These are phyloP conservation scores for Aplodontia rufa DNA, from an alignment of 2,113 vertebrate genomes.

Conservation along the genomic window DNA sequence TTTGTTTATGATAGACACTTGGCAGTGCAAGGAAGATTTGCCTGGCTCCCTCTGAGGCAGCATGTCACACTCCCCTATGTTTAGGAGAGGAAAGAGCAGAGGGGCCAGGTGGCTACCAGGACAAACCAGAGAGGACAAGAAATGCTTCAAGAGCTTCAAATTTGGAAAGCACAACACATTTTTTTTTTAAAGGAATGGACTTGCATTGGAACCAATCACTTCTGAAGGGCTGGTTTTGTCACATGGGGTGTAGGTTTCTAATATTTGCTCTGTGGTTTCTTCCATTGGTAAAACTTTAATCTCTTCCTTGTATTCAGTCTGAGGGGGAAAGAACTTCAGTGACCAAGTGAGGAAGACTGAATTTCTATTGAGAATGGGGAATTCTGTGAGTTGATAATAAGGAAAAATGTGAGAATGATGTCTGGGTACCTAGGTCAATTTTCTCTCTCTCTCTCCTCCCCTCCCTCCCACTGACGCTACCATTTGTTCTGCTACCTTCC, in stretches of 20 bases:
- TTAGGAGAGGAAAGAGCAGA: neutral
- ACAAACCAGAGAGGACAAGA: neutral
- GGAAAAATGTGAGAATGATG: neutral
- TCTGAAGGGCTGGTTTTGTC: neutral
- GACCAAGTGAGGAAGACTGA: neutral
- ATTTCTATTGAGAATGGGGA: neutral
- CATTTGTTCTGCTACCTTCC: neutral
- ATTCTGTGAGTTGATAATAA: neutral
- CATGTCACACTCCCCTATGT: no score
- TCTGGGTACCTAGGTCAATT: neutral
- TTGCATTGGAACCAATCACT: no score
- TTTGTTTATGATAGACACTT: neutral
- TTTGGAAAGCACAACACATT: neutral
- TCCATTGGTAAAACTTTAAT: neutral
- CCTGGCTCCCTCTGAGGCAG: neutral
- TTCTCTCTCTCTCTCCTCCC: neutral
- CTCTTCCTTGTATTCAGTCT: neutral
- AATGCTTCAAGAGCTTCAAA: neutral
- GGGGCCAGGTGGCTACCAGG: neutral
- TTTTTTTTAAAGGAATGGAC: neutral
- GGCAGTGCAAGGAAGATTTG: neutral
- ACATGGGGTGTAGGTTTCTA: neutral
- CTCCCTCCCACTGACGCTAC: neutral
- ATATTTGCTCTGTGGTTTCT: neutral
- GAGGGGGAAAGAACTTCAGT: neutral